These are phyloP conservation scores for Dysmachus trigonus DNA, from an alignment of 2,888 invertebrate genomes.

Conservation along the genomic window DNA sequence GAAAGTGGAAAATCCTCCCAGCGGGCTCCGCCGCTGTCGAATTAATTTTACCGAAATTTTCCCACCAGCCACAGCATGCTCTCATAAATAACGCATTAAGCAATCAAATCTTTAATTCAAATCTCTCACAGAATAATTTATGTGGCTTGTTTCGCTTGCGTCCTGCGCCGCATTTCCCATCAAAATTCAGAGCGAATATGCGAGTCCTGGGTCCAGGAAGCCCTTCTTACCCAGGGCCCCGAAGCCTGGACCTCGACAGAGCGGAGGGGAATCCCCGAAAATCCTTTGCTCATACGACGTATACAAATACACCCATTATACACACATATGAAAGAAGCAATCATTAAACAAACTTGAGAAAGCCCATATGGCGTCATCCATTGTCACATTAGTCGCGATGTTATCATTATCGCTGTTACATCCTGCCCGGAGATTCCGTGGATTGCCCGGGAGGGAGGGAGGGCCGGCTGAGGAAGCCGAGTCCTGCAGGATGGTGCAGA, in stretches of 20 bases:
- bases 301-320: neutral
- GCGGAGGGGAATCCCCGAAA: neutral
- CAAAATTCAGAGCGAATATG: slow-evolving; percentile 1
- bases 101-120: slow-evolving; percentile 13
- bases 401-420: slow-evolving; percentile 24
- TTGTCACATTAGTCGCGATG: slow-evolving; percentile 34
- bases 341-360: slow-evolving; percentile 24
- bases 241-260: neutral
- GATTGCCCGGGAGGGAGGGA: slow-evolving; percentile 11
- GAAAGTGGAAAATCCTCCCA: neutral
- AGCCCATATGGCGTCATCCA: slow-evolving; percentile 24
- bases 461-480: no score
- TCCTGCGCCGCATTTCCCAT: neutral
- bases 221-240: neutral
- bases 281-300: neutral
- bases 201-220: neutral
- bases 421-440: slow-evolving; percentile 15
- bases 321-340: neutral
- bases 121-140: neutral
- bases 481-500: neutral
- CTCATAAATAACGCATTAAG: neutral
- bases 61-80: neutral
- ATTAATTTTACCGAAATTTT: neutral
- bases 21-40: neutral
- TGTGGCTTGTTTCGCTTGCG: neutral